A percentile compares a stretch with the other conserved stretches of the same genome.
Evolutionary conservation across 2,888 invertebrate genomes (phyloP).

Genomic region (Xiphydria camelus): DNA sequence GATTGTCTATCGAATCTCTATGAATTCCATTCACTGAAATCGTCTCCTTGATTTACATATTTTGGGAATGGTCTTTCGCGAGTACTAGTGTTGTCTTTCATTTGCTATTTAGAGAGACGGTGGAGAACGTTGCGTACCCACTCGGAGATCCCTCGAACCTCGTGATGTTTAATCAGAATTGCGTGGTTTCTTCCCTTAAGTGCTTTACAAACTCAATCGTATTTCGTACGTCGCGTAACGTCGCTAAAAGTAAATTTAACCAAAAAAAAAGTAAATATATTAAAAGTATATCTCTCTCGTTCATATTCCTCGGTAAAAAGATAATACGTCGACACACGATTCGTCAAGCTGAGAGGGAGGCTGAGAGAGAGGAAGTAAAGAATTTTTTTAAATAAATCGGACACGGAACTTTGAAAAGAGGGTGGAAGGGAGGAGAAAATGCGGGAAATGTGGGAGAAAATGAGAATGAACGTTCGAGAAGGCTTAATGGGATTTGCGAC

Average conservation of each 20-base stretch:
- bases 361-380: not conserved
- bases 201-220: slow-evolving; percentile 47
- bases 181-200: slow-evolving; percentile 53
- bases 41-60: too few species aligned
- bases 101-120: too few species aligned
- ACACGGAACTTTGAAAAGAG: too few species aligned
- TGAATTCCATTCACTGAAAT: too few species aligned
- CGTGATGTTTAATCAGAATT: slow-evolving; percentile 39
- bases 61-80: too few species aligned
- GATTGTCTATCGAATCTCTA: too few species aligned
- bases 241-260: slow-evolving; percentile 18
- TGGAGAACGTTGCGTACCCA: too few species aligned
- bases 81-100: too few species aligned
- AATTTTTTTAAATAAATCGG: too few species aligned
- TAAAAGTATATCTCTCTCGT: slow-evolving; percentile 11
- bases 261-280: slow-evolving; percentile 14
- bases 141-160: too few species aligned
- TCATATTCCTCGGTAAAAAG: slow-evolving; percentile 8
- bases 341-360: not conserved
- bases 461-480: not conserved
- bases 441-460: not conserved
- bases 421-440: not conserved
- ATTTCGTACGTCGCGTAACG: slow-evolving; percentile 27
- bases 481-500: not conserved
- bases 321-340: too few species aligned